phyloP scores from a whole-genome alignment of 1,140 invertebrate species.

The Ceratosolen fusciceps region DNA sequence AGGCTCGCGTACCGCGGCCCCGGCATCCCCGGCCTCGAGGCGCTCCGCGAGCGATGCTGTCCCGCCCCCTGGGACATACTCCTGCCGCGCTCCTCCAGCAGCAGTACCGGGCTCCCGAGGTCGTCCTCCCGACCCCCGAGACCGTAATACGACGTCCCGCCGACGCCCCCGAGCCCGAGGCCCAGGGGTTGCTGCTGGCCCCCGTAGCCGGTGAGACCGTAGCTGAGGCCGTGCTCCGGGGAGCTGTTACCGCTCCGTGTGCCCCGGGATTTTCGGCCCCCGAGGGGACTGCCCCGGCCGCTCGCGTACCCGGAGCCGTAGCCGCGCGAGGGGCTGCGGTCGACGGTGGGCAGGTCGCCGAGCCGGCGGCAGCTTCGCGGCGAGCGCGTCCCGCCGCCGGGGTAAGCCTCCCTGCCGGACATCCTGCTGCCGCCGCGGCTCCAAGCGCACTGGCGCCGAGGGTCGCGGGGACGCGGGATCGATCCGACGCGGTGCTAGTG shows the following conservation, averaged over 20 bases:
- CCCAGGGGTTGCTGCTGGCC: constrained; percentile 63
- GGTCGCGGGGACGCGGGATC: constrained; percentile 6
- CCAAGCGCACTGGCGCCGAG: constrained; percentile 6
- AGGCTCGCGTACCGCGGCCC: constrained; percentile 82
- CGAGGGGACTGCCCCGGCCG: constrained; percentile 68
- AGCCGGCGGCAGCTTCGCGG: constrained; percentile 76
- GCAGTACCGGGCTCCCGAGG: constrained; percentile 78
- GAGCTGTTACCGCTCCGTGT: constrained; percentile 75
- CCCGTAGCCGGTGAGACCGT: constrained; percentile 20
- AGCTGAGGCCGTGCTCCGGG: constrained; percentile 55
- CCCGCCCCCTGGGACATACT: constrained; percentile 74
- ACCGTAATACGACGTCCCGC: constrained; percentile 78
- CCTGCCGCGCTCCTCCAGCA: constrained; percentile 77
- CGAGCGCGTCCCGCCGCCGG: constrained; percentile 73
- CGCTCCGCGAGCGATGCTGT: constrained; percentile 75
- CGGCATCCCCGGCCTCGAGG: constrained; percentile 73
- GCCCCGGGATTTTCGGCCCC: constrained; percentile 67
- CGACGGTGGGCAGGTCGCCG: constrained; percentile 84
- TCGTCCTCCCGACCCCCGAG: constrained; percentile 82
- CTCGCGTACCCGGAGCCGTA: constrained; percentile 75
- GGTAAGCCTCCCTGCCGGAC: constrained; percentile 32
- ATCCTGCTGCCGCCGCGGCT: constrained; percentile 28
- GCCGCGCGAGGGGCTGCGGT: constrained; percentile 84
- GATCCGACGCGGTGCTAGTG: too few relatives aligned
- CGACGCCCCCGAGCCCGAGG: constrained; percentile 75